Base-by-base conservation (phyloP, 2,797 vertebrate species). In the Hephaestus fuliginosus region DNA sequence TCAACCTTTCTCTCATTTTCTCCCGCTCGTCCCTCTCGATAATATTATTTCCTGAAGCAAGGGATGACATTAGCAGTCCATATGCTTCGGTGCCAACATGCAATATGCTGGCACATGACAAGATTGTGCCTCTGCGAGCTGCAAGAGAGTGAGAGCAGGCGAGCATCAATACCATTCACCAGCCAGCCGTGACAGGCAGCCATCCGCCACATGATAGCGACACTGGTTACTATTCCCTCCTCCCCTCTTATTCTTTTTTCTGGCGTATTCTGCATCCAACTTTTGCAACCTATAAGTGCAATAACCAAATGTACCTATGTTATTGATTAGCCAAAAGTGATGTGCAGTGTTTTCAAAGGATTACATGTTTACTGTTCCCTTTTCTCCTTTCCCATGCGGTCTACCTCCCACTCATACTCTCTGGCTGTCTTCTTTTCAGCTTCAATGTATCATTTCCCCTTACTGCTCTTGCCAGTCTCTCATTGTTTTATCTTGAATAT, bases 101-200 rank as follows among this genome's bases (percentile, higher is more conserved):
- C 82, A 86, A 81, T 90, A 84, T 89, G 89, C 80, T 83, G 88
- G 84, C 86, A 87, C 84, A 82, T 91, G 86, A 90, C 90, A 89
- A 83, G 76, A 89, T 82, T 89, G 87, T 81, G 82, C 53, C 52
- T 70, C 79, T 76, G 74, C 81, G 30, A 74, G 68, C 71, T 33
- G 76, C 49, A 46, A 33, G 72, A 71, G 75, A 65, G 72, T 14
- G 67, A 80, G 77, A 85, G 76, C 20, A 48, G 74, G 65, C 36
- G 33, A 88, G 81, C 65, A 39, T 78, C 86, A 80, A 74, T 68
- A 68, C 70, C 73, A 55, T 77, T 84, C 76, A 80, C 60, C 81
- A 85, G 84, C 81, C 85, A 53, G 84, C 53, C 78, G 58, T 87
- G 86, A 88, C 87, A 79, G 55, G 71, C 74, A 81, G 85, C 78